These are phyloP conservation scores for Drusus annulatus DNA, from an alignment of 1,140 invertebrate genomes.

Conservation along the genomic window DNA sequence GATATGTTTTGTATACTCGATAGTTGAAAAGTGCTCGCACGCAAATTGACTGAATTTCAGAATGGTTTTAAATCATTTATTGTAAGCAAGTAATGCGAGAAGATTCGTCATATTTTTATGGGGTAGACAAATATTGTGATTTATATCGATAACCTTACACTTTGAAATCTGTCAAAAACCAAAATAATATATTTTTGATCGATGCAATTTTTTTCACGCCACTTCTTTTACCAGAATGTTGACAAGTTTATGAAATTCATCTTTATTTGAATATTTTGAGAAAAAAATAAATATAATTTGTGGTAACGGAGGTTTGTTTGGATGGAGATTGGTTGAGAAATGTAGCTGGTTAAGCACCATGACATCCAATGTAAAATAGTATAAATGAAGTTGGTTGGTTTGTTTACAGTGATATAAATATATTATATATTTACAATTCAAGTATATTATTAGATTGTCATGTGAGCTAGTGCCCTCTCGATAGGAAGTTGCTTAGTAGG, in stretches of 20 bases:
- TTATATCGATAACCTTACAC: background rate
- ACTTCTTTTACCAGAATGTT: background rate
- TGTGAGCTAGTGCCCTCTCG: conserved; percentile 56
- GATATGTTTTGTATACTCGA: conserved; percentile 17
- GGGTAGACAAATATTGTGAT: conserved; percentile 28
- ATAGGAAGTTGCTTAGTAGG: conserved; percentile 6
- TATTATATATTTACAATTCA: conserved; percentile 53
- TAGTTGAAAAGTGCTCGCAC: conserved; percentile 1
- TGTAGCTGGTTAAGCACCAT: background rate
- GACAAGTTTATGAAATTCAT: background rate
- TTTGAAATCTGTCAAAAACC: background rate
- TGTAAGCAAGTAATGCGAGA: background rate
- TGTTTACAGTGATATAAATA: conserved; percentile 54
- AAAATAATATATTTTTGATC: conserved; percentile 7
- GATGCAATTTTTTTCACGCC: background rate
- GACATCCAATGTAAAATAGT: conserved; percentile 11
- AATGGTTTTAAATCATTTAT: conserved; percentile 17
- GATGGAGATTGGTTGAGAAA: background rate
- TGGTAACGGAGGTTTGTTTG: background rate
- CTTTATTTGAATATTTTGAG: no score
- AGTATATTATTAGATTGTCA: conserved; percentile 51
- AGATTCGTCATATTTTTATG: conserved; percentile 17
- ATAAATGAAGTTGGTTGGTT: conserved; percentile 18
- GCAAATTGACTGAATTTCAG: conserved; percentile 16
- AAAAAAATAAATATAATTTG: no score